Percentiles rank a stretch among this genome's conserved stretches.
These are phyloP conservation scores for Leptopilina boulardi DNA, from an alignment of 1,140 invertebrate genomes.

Conservation along the genomic window DNA sequence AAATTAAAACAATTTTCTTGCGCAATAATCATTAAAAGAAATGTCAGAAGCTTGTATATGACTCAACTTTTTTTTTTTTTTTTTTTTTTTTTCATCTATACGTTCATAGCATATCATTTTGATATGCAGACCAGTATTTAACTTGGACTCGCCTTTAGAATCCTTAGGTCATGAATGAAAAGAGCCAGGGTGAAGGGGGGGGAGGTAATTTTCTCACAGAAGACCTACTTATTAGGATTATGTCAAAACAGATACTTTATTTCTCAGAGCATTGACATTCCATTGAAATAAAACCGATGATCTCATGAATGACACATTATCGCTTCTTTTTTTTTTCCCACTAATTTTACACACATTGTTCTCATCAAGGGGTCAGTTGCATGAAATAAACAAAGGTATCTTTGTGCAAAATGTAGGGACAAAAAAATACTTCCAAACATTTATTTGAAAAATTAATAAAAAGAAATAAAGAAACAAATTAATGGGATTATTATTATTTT, in stretches of 20 bases:
- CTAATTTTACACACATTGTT: not conserved
- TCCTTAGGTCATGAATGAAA: slow-evolving; percentile 13
- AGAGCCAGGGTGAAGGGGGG: not conserved
- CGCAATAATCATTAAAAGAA: not conserved
- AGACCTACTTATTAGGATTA: slow-evolving; percentile 28
- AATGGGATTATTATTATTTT: too few species aligned
- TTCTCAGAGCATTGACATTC: slow-evolving; percentile 26
- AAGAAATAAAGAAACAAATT: too few species aligned
- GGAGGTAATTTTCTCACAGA: slow-evolving; percentile 19
- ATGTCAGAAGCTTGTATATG: not conserved
- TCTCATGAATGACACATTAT: slow-evolving; percentile 9
- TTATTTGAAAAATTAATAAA: too few species aligned
- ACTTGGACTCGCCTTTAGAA: slow-evolving; percentile 13
- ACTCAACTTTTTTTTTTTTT: slow-evolving; percentile 9
- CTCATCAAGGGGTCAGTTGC: not conserved
- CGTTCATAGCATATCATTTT: slow-evolving; percentile 24
- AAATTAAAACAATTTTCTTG: not conserved
- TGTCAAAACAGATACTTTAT: not conserved
- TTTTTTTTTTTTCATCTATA: not conserved
- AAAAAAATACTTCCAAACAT: too few species aligned
- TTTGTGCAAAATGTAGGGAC: too few species aligned
- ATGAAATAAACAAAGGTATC: not conserved
- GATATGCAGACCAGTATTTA: slow-evolving; percentile 10
- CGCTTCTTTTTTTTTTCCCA: slow-evolving; percentile 6
- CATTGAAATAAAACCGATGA: slow-evolving; percentile 3